Conservation (phyloP, 1,140 invertebrate genomes). For the Ganaspis sp. region DNA sequence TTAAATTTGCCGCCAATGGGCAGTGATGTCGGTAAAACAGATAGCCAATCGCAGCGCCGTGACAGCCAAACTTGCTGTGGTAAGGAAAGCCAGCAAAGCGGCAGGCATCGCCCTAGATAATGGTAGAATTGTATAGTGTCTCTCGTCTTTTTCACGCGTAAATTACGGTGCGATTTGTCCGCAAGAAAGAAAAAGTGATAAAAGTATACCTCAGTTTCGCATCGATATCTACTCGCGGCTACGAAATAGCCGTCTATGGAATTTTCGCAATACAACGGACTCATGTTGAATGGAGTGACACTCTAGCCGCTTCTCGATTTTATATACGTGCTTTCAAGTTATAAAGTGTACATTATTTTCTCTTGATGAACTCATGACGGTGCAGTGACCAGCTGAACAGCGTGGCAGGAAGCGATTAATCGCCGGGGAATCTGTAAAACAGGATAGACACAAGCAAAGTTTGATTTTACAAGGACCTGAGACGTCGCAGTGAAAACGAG, state of each 20-base stretch:
- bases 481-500: not conserved
- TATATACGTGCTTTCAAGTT: slow-evolving; percentile 12
- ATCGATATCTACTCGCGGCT: slow-evolving; percentile 43
- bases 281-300: slow-evolving; percentile 19
- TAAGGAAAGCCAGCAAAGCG: slow-evolving; percentile 53
- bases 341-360: slow-evolving; percentile 33
- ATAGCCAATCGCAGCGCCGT: slow-evolving; percentile 13
- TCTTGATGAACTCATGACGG: slow-evolving; percentile 61
- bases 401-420: slow-evolving; percentile 54
- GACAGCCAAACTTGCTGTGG: slow-evolving; percentile 32
- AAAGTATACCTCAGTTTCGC: slow-evolving; percentile 12
- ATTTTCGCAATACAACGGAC: not conserved
- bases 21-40: not conserved
- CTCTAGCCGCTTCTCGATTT: slow-evolving; percentile 15
- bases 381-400: slow-evolving; percentile 56
- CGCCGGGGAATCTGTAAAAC: slow-evolving; percentile 51
- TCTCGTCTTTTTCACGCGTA: slow-evolving; percentile 38
- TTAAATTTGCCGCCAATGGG: not conserved
- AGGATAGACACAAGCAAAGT: slow-evolving; percentile 16
- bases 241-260: not conserved
- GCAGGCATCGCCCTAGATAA: slow-evolving; percentile 75
- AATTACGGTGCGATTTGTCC: slow-evolving; percentile 24
- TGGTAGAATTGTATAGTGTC: slow-evolving; percentile 67
- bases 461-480: slow-evolving; percentile 18
- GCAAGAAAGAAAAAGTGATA: slow-evolving; percentile 33